Evolutionary conservation across 2,797 vertebrate genomes (phyloP).

Genomic region (Lithobates pipiens): DNA sequence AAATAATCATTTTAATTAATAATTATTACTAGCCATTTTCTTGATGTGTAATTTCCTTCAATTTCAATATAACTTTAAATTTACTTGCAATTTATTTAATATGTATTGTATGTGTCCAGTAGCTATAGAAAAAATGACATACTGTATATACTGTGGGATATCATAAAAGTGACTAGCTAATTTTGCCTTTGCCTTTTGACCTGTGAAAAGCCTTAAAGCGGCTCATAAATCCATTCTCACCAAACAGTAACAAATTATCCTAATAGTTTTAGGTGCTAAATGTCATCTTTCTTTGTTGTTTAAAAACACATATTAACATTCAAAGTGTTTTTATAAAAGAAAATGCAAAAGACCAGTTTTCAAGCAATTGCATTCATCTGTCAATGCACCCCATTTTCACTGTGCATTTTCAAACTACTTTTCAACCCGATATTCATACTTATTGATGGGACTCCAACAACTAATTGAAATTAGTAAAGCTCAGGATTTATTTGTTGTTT

Average conservation of each 20-base stretch:
- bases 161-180: neutral
- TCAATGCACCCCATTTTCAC: conserved; percentile 62
- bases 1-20: no score
- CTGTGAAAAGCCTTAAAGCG: no score
- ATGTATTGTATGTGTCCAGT: no score
- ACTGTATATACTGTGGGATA: no score
- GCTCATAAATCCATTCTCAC: no score
- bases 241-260: neutral
- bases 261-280: neutral
- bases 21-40: no score
- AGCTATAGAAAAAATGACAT: no score
- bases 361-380: conserved; percentile 70
- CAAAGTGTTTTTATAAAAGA: conserved; percentile 19
- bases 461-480: neutral
- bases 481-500: neutral
- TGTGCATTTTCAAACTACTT: conserved; percentile 59
- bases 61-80: no score
- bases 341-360: conserved; percentile 24
- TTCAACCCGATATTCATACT: conserved; percentile 64
- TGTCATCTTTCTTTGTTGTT: neutral
- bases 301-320: neutral
- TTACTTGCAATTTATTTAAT: no score
- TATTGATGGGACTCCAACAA: conserved; percentile 55
- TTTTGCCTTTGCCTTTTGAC: neutral
- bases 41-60: no score